Percentiles rank a stretch among this genome's conserved stretches.
Evolutionary conservation across 2,797 vertebrate genomes (phyloP).

Genomic region (Sylvilagus floridanus): DNA sequence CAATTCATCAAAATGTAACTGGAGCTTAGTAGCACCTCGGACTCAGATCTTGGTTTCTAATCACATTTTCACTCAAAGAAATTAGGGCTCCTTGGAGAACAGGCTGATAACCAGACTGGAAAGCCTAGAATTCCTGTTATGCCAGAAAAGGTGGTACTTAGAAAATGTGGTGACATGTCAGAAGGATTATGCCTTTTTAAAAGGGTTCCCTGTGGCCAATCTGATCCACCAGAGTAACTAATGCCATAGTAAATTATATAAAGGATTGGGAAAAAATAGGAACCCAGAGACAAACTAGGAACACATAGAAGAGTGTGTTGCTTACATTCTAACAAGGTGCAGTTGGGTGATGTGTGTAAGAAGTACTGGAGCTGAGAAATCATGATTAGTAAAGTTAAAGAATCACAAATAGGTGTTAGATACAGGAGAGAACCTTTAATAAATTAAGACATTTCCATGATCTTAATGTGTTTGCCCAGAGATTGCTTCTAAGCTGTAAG

Average conservation of each 20-base stretch:
- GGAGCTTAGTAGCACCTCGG: not conserved
- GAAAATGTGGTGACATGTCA: not conserved
- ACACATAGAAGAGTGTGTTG: not conserved
- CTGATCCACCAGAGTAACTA: conserved; percentile 47
- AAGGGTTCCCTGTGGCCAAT: not conserved
- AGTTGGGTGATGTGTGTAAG: not conserved
- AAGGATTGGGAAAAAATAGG: not conserved
- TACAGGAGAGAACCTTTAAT: conserved; percentile 16
- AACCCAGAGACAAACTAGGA: not conserved
- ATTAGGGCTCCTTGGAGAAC: not conserved
- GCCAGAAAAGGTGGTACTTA: not conserved
- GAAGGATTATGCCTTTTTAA: not conserved
- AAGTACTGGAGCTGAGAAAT: conserved; percentile 13
- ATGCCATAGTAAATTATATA: conserved; percentile 5
- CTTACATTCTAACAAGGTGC: not conserved
- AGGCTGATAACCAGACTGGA: not conserved
- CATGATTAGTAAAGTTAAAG: conserved; percentile 16
- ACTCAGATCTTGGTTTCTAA: conserved; percentile 33
- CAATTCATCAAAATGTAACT: not conserved
- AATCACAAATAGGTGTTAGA: not conserved
- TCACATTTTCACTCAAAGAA: not conserved
- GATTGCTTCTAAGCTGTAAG: not conserved
- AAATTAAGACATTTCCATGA: not conserved
- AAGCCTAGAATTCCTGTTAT: not conserved
- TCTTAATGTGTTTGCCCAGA: conserved; percentile 20